Evolutionary conservation across 2,797 vertebrate genomes (phyloP).

Genomic region (Rhyacichthys aspro): DNA sequence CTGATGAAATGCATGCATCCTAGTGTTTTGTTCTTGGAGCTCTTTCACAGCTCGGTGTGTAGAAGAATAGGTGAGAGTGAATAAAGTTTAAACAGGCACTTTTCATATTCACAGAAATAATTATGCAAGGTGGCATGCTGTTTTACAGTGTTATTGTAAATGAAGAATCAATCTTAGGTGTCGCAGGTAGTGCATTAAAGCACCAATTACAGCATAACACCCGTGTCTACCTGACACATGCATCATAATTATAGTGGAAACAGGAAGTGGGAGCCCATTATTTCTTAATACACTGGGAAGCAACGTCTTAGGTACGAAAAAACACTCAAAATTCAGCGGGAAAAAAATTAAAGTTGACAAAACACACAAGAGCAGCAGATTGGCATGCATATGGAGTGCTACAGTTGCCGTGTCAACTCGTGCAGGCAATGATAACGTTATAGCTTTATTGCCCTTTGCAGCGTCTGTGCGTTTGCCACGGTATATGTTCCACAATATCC

Average conservation of each 20-base stretch:
- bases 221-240: constrained; percentile 61
- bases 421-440: constrained; percentile 50
- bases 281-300: constrained; percentile 41
- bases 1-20: constrained; percentile 57
- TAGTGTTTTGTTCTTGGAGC: constrained; percentile 57
- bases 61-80: constrained; percentile 65
- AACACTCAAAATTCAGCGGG: constrained; percentile 47
- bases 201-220: constrained; percentile 77
- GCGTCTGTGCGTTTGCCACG: constrained; percentile 62
- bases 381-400: constrained; percentile 28
- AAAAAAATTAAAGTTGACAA: constrained; percentile 45
- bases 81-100: constrained; percentile 70
- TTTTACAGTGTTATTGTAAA: constrained; percentile 72
- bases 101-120: constrained; percentile 66
- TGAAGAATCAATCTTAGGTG: constrained; percentile 75
- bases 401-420: constrained; percentile 28
- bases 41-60: constrained; percentile 68
- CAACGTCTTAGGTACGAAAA: constrained; percentile 48
- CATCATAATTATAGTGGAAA: constrained; percentile 55
- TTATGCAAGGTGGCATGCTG: constrained; percentile 66
- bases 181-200: constrained; percentile 70
- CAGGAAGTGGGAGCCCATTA: constrained; percentile 58
- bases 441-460: constrained; percentile 55
- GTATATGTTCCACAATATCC: constrained; percentile 68
- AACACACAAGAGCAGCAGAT: constrained; percentile 50